Evolutionary conservation across 2,113 vertebrate genomes (phyloP).

Genomic region (Chroicocephalus ridibundus): DNA sequence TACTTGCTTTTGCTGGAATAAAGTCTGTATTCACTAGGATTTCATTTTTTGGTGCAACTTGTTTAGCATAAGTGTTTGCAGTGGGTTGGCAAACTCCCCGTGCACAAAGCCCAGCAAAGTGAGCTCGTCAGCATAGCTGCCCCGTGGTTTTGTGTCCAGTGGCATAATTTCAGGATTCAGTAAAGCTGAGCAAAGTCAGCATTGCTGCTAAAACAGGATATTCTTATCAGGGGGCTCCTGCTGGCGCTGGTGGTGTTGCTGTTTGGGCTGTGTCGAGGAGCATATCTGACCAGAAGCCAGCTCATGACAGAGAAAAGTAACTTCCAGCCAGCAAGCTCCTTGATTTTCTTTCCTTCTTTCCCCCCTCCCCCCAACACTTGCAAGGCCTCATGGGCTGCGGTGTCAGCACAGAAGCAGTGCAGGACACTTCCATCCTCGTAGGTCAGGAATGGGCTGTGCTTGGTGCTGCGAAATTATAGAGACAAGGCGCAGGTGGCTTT

Average conservation of each 20-base stretch:
- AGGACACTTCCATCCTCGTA: background rate
- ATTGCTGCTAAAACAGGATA: background rate
- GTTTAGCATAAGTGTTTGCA: background rate
- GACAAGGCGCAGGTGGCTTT: background rate
- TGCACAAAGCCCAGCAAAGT: background rate
- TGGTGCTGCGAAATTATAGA: background rate
- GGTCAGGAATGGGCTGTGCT: background rate
- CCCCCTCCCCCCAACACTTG: background rate
- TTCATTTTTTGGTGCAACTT: background rate
- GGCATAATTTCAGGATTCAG: background rate
- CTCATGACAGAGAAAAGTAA: background rate
- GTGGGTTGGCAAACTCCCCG: background rate
- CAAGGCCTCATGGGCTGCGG: accelerated
- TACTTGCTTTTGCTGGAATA: background rate
- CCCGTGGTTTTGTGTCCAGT: background rate
- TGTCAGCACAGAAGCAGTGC: background rate
- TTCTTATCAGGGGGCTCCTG: background rate
- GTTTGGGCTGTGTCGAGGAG: background rate
- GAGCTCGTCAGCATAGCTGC: background rate
- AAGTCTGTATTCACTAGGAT: background rate
- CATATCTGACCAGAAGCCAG: background rate
- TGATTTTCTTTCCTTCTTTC: background rate
- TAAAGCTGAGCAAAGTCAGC: background rate
- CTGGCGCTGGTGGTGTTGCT: background rate
- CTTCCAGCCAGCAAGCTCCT: background rate